Conservation (phyloP, 1,140 invertebrate genomes). For the Cardiocondyla obscurior region DNA sequence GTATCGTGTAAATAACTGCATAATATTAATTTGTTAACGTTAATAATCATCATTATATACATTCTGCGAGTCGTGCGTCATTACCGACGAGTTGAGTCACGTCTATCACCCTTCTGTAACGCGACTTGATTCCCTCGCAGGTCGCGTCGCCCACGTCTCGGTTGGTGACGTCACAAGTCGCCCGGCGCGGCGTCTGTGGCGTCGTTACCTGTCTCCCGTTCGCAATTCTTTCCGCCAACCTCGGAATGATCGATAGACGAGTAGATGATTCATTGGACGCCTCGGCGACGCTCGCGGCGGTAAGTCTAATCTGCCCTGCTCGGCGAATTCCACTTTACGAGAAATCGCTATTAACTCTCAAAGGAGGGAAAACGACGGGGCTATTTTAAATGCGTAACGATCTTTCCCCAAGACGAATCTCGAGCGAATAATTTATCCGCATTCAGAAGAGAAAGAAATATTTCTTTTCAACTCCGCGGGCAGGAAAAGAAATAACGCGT, state of each 20-base stretch:
- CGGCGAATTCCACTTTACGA: not conserved
- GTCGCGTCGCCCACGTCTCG: not conserved
- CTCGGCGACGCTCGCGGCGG: not conserved
- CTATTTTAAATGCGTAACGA: not conserved
- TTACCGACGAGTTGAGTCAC: not conserved
- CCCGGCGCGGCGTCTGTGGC: no score
- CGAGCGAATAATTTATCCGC: not conserved
- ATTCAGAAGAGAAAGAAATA: not conserved
- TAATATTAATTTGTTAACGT: not conserved
- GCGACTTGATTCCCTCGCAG: not conserved
- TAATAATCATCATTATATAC: not conserved
- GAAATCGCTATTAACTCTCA: not conserved
- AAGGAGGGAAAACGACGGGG: not conserved
- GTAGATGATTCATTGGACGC: not conserved
- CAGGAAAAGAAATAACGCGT: not conserved
- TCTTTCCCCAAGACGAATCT: not conserved
- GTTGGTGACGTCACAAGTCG: not conserved
- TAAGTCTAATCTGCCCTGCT: not conserved
- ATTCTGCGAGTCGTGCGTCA: not conserved
- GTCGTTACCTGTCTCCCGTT: not conserved
- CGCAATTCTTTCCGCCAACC: not conserved
- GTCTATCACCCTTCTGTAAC: not conserved
- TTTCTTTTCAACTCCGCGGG: no score
- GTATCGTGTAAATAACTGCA: not conserved
- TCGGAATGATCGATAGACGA: not conserved